Evolutionary conservation across 2,797 vertebrate genomes (phyloP).

Genomic region (Peromyscus melanophrys): DNA sequence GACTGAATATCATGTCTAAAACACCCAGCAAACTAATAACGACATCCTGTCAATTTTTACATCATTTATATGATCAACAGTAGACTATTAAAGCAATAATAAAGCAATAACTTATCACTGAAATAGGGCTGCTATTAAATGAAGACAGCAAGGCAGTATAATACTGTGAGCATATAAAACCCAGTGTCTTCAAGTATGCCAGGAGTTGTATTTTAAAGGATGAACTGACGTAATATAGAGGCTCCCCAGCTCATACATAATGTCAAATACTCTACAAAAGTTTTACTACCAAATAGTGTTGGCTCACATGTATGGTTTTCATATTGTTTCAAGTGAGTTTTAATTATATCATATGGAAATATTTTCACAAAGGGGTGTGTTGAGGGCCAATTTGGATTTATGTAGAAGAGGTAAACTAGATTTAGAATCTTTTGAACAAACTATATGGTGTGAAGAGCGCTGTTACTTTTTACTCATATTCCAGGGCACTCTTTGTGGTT

Average conservation of each 20-base stretch:
- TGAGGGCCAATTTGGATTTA: slow-evolving; percentile 3
- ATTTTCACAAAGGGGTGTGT: not conserved
- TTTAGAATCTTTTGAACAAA: not conserved
- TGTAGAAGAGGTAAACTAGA: not conserved
- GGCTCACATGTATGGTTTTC: not conserved
- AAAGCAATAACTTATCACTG: slow-evolving; percentile 33
- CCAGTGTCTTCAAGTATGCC: not conserved
- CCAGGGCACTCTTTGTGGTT: not conserved
- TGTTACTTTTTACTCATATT: not conserved
- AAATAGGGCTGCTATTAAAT: slow-evolving; percentile 34
- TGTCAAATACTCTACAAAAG: not conserved
- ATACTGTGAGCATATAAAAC: not conserved
- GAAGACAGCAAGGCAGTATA: slow-evolving; percentile 23
- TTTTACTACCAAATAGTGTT: not conserved
- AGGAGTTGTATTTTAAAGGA: not conserved
- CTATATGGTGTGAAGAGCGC: not conserved
- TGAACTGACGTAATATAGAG: not conserved
- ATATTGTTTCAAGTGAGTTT: slow-evolving; percentile 20
- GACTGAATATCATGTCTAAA: not conserved
- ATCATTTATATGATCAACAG: slow-evolving; percentile 27
- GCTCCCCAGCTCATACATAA: not conserved
- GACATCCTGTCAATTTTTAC: slow-evolving; percentile 26
- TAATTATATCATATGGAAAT: not conserved
- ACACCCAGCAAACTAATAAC: slow-evolving; percentile 58
- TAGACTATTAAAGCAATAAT: not conserved